Percentiles rank a stretch among this genome's conserved stretches.
Conservation (phyloP, 2,113 vertebrate genomes). For the Chloroceryle aenea region DNA sequence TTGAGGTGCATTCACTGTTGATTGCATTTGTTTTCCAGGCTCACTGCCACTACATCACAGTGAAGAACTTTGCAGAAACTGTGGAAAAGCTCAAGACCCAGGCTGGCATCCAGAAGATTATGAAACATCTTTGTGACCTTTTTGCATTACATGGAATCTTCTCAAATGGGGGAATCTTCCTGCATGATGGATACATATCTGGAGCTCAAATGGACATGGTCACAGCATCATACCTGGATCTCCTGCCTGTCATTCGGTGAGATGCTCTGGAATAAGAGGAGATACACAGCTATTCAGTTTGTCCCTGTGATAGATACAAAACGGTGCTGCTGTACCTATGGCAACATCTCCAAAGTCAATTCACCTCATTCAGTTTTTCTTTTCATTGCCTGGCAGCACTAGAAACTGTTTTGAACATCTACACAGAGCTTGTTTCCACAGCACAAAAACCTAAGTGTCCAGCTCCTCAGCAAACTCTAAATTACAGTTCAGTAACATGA, state of each 20-base stretch:
- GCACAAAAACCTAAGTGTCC: not conserved
- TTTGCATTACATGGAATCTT: constrained; percentile 77
- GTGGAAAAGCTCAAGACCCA: constrained; percentile 61
- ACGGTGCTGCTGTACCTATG: constrained; percentile 14
- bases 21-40: constrained; percentile 70
- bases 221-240: constrained; percentile 73
- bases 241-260: constrained; percentile 78
- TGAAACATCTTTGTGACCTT: constrained; percentile 79
- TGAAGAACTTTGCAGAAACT: constrained; percentile 73
- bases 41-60: constrained; percentile 76
- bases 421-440: not conserved
- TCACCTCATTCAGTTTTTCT: not conserved
- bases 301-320: not conserved
- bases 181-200: constrained; percentile 73
- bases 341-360: constrained; percentile 13
- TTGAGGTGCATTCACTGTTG: constrained; percentile 13
- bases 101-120: constrained; percentile 68
- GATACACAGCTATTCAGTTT: not conserved
- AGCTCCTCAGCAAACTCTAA: not conserved
- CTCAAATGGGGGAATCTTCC: constrained; percentile 67
- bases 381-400: constrained; percentile 15
- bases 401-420: not conserved
- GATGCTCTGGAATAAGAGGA: not conserved
- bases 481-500: not conserved
- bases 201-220: constrained; percentile 74